Evolutionary conservation across 2,113 vertebrate genomes (phyloP), one percentile per base, ranked within the genome.

Genomic region (Etia nguti): DNA sequence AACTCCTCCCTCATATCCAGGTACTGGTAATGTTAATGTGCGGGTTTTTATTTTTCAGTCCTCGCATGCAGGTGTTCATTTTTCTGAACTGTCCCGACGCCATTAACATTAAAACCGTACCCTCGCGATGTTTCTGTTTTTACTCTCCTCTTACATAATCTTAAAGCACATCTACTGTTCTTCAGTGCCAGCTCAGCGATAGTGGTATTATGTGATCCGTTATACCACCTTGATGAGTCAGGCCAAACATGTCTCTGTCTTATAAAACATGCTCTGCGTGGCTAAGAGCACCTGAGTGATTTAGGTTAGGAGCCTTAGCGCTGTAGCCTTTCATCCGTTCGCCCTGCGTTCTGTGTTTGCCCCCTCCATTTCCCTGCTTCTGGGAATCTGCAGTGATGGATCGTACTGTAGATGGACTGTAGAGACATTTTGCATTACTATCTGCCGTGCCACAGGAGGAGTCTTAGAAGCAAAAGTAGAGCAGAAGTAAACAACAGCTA

Each of bases 51-150:
- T 75, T 29, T 2, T 1, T 8, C n/a, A 65, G 60, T 38, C 34
- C 18, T 38, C 2, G 2, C 31, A 11, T n/a, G 31, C 31, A 0
- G 31, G 18, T 52, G 50, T 52, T 52, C 9, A 10, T 55, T 10
- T 55, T 55, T n/a, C 52, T 10, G 18, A 38, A 11, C 0, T 24
- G 15, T 31, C 24, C 15, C 0, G 16, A 75, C 26, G 16, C 0
- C 6, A 6, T 5, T 75, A 48, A 1, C 24, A 18, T 48, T 43
- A 29, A 20, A n/a, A 20, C 18, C 8, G 10, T 20, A 7, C 3
- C 20, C 52, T 29, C 13, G 6, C 15, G 11, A 26, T 36, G 26
- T 48, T 59, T 10, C 54, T 75, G n/a, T 18, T 75, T 15, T 29
- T 52, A 50, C 15, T 24, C 13, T 41, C 18, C 10, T 59, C 38